phyloP scores from a whole-genome alignment of 2,888 invertebrate genomes.

The Scrobipalpa atriplicella region DNA sequence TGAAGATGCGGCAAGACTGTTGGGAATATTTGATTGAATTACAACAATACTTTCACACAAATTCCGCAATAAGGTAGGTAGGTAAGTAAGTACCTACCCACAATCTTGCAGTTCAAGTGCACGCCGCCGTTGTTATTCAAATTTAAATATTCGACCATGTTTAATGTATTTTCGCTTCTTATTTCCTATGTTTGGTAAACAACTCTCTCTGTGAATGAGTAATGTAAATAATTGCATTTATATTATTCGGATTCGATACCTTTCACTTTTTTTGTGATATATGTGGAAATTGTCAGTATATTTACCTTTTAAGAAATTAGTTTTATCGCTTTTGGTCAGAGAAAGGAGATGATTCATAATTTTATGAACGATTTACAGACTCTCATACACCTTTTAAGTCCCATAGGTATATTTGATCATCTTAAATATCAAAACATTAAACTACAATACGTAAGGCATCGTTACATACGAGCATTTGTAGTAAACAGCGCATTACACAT shows the following conservation, averaged over 20 bases:
- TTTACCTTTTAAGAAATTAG: neutral
- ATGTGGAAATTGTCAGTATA: neutral
- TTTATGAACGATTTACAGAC: too few relatives aligned
- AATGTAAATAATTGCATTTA: constrained; percentile 22
- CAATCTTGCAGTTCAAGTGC: constrained; percentile 31
- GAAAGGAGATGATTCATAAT: too few relatives aligned
- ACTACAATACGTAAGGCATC: too few relatives aligned
- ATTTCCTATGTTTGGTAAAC: constrained; percentile 22
- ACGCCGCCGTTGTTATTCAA: constrained; percentile 15
- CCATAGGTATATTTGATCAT: too few relatives aligned
- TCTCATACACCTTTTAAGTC: too few relatives aligned
- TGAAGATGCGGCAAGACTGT: constrained; percentile 46
- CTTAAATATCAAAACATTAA: too few relatives aligned
- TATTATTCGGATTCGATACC: constrained; percentile 35
- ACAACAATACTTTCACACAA: constrained; percentile 46
- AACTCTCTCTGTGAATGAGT: constrained; percentile 34
- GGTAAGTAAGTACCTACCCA: constrained; percentile 5
- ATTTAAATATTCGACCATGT: constrained; percentile 22
- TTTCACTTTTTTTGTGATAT: neutral
- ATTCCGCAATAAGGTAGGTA: constrained; percentile 22
- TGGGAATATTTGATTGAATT: constrained; percentile 49
- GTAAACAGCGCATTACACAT: too few relatives aligned
- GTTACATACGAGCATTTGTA: too few relatives aligned
- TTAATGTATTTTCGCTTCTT: constrained; percentile 6
- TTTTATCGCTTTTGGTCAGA: too few relatives aligned